A percentile compares a stretch with the other conserved stretches of the same genome.
phyloP scores from a whole-genome alignment of 2,888 invertebrate genomes.

The Axea sp. region DNA sequence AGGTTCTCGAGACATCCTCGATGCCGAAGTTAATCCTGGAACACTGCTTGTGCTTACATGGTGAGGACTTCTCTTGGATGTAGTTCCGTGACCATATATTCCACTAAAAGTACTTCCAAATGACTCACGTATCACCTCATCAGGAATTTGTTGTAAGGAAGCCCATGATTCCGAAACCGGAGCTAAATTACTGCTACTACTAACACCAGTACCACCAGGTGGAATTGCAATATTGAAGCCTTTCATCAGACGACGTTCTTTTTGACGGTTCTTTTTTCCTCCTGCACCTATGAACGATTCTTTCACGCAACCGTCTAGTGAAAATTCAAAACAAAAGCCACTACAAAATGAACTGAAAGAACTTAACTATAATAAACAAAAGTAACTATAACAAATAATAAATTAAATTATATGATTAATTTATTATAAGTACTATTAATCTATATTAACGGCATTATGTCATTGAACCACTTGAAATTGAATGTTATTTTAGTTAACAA shows the following conservation, averaged over 20 bases:
- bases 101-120: constrained; percentile 87
- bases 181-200: constrained; percentile 81
- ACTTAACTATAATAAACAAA: too few relatives aligned
- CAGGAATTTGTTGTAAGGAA: constrained; percentile 84
- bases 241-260: constrained; percentile 95
- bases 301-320: constrained; percentile 74
- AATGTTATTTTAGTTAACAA: too few relatives aligned
- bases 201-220: constrained; percentile 75
- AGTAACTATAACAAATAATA: constrained; percentile 4
- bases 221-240: constrained; percentile 94
- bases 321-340: constrained; percentile 64
- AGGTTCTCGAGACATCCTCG: constrained; percentile 67
- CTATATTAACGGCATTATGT: too few relatives aligned
- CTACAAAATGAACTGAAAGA: constrained; percentile 63
- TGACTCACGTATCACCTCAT: constrained; percentile 81
- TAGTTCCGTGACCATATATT: constrained; percentile 81
- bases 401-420: too few relatives aligned
- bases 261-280: constrained; percentile 95
- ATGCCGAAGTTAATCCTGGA: constrained; percentile 71
- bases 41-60: constrained; percentile 77
- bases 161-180: constrained; percentile 90
- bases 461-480: too few relatives aligned
- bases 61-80: constrained; percentile 80
- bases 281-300: constrained; percentile 85
- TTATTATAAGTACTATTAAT: too few relatives aligned